Conservation (phyloP, 2,888 invertebrate genomes). For the Caprella mutica region DNA sequence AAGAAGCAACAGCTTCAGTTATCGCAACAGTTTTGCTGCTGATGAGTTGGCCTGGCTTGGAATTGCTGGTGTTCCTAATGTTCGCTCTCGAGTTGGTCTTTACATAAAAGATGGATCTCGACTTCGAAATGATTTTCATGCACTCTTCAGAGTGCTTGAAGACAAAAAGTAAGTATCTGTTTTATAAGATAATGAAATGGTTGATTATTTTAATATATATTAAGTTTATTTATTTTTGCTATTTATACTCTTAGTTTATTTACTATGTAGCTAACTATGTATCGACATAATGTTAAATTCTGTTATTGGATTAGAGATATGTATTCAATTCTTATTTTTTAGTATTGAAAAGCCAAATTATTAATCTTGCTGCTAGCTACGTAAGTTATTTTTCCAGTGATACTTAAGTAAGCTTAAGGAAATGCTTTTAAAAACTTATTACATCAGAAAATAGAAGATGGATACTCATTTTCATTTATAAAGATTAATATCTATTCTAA, state of each 20-base stretch:
- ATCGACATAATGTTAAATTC: too few species aligned
- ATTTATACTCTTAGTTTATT: background rate
- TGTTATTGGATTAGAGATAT: too few species aligned
- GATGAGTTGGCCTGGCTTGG: background rate
- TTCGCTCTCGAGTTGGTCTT: constrained; percentile 22
- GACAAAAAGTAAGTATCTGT: constrained; percentile 19
- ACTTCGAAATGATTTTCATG: constrained; percentile 27
- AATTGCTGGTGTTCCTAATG: constrained; percentile 18
- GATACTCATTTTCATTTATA: too few species aligned
- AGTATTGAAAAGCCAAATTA: too few species aligned
- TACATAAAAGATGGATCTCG: constrained; percentile 30
- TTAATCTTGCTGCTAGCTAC: too few species aligned
- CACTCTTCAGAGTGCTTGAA: constrained; percentile 23
- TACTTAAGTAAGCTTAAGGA: too few species aligned
- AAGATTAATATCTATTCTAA: too few species aligned
- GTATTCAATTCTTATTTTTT: too few species aligned
- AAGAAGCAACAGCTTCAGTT: constrained; percentile 8
- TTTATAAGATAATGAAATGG: background rate
- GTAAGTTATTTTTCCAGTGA: too few species aligned
- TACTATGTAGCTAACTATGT: too few species aligned
- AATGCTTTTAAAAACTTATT: too few species aligned
- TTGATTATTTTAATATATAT: background rate
- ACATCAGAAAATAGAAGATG: too few species aligned
- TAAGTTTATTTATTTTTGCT: background rate
- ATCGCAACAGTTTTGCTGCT: background rate